Conservation (phyloP, 2,888 invertebrate genomes). For the Coleophora deauratella region DNA sequence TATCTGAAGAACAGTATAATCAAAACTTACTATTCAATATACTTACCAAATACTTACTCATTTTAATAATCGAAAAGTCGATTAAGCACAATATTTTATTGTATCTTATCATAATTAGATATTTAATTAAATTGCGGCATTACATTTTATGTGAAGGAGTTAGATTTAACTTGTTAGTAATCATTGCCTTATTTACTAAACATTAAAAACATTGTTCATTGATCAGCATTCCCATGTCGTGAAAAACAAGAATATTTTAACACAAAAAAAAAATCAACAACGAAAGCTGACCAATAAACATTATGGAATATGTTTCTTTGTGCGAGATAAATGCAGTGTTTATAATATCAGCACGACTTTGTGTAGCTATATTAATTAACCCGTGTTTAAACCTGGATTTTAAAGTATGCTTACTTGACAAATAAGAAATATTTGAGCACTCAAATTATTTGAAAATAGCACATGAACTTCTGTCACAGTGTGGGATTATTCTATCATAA, state of each 20-base stretch:
- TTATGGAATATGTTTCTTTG: conserved; percentile 6
- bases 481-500: too few species aligned
- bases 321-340: conserved; percentile 4
- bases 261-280: conserved; percentile 4
- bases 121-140: conserved; percentile 21
- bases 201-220: conserved; percentile 9
- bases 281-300: conserved; percentile 6
- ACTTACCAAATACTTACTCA: too few species aligned
- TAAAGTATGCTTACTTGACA: conserved; percentile 10
- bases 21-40: conserved; percentile 15
- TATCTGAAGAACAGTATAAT: conserved; percentile 32
- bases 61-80: too few species aligned
- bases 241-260: too few species aligned
- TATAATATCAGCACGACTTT: too few species aligned
- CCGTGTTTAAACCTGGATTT: too few species aligned
- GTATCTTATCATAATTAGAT: conserved; percentile 25
- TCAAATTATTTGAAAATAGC: too few species aligned
- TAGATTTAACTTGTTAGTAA: neutral
- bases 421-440: too few species aligned
- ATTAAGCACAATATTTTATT: too few species aligned
- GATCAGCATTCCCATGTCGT: conserved; percentile 18
- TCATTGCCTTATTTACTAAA: too few species aligned
- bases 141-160: conserved; percentile 29
- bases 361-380: too few species aligned
- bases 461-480: too few species aligned